A percentile compares a stretch with the other conserved stretches of the same genome.
Conservation (phyloP, 1,140 invertebrate species). For the Manduca sexta region DNA sequence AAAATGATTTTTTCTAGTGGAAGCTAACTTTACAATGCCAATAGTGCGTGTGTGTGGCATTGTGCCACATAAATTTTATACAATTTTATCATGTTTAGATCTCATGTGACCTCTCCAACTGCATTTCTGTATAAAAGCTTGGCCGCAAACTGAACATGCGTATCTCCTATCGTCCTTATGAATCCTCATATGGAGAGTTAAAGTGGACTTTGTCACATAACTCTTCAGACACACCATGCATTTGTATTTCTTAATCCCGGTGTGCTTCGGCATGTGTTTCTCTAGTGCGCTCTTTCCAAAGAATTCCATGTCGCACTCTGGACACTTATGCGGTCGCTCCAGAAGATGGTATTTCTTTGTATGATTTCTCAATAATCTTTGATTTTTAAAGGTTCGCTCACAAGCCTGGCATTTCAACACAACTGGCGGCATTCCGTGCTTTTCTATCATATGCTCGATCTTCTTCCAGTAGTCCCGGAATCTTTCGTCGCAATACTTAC, state of each 20-base stretch:
- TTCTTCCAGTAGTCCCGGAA: conserved; percentile 48
- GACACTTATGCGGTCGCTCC: conserved; percentile 39
- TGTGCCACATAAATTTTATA: conserved; percentile 6
- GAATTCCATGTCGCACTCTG: conserved; percentile 80
- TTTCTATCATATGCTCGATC: conserved; percentile 40
- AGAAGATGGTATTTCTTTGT: conserved; percentile 46
- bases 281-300: conserved; percentile 82
- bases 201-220: conserved; percentile 45
- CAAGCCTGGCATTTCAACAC: conserved; percentile 45
- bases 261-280: conserved; percentile 75
- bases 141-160: conserved; percentile 54
- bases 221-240: conserved; percentile 45
- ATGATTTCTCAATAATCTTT: conserved; percentile 31
- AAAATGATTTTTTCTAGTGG: too few relatives aligned
- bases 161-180: conserved; percentile 60
- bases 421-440: conserved; percentile 33
- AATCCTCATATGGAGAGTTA: conserved; percentile 46
- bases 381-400: conserved; percentile 33
- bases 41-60: too few relatives aligned
- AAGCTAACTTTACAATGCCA: too few relatives aligned
- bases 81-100: conserved; percentile 17
- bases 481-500: conserved; percentile 35
- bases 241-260: conserved; percentile 37
- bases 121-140: conserved; percentile 51
- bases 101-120: conserved; percentile 33